phyloP scores from a whole-genome alignment of 2,113 vertebrate species.

The Pseudois nayaur region DNA sequence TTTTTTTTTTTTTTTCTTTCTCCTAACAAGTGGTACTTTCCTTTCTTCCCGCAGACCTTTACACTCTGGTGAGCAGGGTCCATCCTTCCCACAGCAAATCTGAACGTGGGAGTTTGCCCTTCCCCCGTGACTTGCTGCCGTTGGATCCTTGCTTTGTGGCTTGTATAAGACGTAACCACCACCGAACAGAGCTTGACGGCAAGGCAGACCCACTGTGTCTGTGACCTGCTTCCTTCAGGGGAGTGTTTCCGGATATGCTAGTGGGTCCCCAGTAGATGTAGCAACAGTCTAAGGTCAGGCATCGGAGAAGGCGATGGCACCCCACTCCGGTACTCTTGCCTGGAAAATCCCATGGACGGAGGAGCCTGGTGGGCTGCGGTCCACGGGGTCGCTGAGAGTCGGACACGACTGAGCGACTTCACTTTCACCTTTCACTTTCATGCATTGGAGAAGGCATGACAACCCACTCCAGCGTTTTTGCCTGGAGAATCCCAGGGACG shows the following conservation, averaged over 20 bases:
- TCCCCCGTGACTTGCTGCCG: fast-evolving
- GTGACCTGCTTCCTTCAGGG: not conserved
- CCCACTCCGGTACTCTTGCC: too few species aligned
- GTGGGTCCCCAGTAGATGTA: fast-evolving
- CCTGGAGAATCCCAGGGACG: too few species aligned
- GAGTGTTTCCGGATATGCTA: fast-evolving
- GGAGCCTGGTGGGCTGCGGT: too few species aligned
- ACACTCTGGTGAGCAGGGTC: not conserved
- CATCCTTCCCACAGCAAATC: not conserved
- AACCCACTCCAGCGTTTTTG: too few species aligned
- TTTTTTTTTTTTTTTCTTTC: not conserved
- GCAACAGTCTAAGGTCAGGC: not conserved
- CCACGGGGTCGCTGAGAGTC: too few species aligned
- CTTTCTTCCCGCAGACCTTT: not conserved
- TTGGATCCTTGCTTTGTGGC: not conserved
- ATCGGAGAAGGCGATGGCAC: too few species aligned
- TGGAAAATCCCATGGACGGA: too few species aligned
- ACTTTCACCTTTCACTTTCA: too few species aligned
- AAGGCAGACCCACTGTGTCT: not conserved
- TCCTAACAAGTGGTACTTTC: not conserved
- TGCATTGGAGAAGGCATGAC: too few species aligned
- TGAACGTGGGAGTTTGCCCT: not conserved
- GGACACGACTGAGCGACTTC: too few species aligned
- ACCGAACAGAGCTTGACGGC: not conserved
- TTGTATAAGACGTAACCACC: fast-evolving